These are phyloP conservation scores for Cherax destructor DNA, from an alignment of 1,140 invertebrate genomes.

Conservation along the genomic window DNA sequence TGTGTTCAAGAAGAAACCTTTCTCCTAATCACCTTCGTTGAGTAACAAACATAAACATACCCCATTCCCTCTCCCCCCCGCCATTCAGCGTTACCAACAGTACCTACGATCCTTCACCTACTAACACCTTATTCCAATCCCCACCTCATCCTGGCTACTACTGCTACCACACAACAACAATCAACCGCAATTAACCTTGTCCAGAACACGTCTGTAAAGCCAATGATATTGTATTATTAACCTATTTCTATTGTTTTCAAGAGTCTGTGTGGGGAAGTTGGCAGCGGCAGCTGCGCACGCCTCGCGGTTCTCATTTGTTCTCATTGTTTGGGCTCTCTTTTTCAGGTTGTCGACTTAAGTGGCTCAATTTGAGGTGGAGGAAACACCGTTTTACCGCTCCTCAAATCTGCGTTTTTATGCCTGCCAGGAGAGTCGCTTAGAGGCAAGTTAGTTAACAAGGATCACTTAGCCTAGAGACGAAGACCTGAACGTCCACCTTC, in stretches of 20 bases:
- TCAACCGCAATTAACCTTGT: no score
- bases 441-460: not conserved
- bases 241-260: no score
- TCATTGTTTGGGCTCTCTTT: slow-evolving; percentile 24
- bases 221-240: no score
- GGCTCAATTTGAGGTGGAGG: slow-evolving; percentile 32
- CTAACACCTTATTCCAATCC: not conserved
- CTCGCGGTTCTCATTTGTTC: slow-evolving; percentile 31
- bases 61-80: no score
- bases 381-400: slow-evolving; percentile 3
- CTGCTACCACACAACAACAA: not conserved
- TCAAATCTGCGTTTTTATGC: slow-evolving; percentile 36
- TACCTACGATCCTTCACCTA: not conserved
- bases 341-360: slow-evolving; percentile 20
- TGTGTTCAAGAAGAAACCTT: not conserved
- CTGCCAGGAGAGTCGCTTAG: not conserved
- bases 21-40: not conserved
- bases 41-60: not conserved
- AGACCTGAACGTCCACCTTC: no score
- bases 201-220: no score
- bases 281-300: not conserved
- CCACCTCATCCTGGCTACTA: not conserved
- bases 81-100: not conserved
- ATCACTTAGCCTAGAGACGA: not conserved
- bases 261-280: no score